Percentiles rank a stretch among this genome's conserved stretches.
Evolutionary conservation across 2,113 vertebrate genomes (phyloP).

Genomic region (Larimichthys crocea): DNA sequence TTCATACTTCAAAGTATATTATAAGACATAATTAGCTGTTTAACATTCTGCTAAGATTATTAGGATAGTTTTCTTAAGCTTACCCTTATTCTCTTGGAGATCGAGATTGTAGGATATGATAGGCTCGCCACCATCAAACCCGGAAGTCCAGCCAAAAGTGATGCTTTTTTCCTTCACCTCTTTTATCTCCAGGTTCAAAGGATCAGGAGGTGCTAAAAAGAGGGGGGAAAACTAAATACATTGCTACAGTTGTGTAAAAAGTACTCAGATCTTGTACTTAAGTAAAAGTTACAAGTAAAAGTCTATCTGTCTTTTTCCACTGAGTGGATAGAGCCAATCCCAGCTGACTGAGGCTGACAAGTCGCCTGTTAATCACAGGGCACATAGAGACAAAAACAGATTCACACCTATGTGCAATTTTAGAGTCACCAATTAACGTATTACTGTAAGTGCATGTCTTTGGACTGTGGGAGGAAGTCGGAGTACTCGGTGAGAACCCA

Average conservation of each 20-base stretch:
- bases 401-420: too few relatives aligned
- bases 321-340: too few relatives aligned
- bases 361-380: too few relatives aligned
- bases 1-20: neutral
- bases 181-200: conserved; percentile 52
- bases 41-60: neutral
- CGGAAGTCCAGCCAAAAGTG: conserved; percentile 65
- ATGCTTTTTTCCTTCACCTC: conserved; percentile 68
- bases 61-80: neutral
- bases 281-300: neutral
- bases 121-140: conserved; percentile 68
- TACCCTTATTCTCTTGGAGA: conserved; percentile 68
- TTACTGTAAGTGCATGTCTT: too few relatives aligned
- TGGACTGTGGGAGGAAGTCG: too few relatives aligned
- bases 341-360: too few relatives aligned
- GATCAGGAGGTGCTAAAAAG: conserved; percentile 56
- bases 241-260: neutral
- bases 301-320: neutral
- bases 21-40: neutral
- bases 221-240: neutral
- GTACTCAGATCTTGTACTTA: neutral
- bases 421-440: too few relatives aligned
- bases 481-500: too few relatives aligned
- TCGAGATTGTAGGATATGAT: conserved; percentile 64
- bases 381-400: too few relatives aligned